Conservation (phyloP, 1,140 invertebrate genomes). For the Drosophila serrata region DNA sequence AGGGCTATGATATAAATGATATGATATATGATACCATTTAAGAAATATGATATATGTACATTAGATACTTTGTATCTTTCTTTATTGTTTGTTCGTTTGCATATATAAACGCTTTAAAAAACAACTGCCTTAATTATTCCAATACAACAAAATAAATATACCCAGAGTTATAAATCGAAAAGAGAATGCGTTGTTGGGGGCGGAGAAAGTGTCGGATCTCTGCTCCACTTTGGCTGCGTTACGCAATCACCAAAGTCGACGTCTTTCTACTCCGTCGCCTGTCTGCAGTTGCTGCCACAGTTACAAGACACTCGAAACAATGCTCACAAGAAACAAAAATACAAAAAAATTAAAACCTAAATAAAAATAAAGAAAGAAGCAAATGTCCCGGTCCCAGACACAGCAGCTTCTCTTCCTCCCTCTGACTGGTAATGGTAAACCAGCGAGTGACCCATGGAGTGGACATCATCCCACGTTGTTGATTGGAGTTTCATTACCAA, state of each 20-base stretch:
- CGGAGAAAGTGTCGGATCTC: conserved; percentile 46
- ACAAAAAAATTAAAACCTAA: neutral
- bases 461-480: conserved; percentile 55
- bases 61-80: no score
- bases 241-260: conserved; percentile 58
- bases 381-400: conserved; percentile 24
- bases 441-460: conserved; percentile 33
- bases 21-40: no score
- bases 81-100: no score
- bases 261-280: conserved; percentile 32
- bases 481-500: conserved; percentile 83
- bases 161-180: conserved; percentile 20
- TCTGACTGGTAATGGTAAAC: neutral
- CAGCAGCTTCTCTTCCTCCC: neutral
- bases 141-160: neutral
- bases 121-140: neutral
- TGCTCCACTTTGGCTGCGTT: conserved; percentile 77
- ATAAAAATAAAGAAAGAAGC: conserved; percentile 44
- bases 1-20: no score
- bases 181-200: conserved; percentile 46
- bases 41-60: no score
- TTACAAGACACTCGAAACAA: conserved; percentile 62
- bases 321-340: conserved; percentile 29
- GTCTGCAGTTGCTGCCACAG: conserved; percentile 50
- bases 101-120: neutral